These are phyloP conservation scores for Plutomurus gul DNA, from an alignment of 1,140 invertebrate genomes.

Conservation along the genomic window DNA sequence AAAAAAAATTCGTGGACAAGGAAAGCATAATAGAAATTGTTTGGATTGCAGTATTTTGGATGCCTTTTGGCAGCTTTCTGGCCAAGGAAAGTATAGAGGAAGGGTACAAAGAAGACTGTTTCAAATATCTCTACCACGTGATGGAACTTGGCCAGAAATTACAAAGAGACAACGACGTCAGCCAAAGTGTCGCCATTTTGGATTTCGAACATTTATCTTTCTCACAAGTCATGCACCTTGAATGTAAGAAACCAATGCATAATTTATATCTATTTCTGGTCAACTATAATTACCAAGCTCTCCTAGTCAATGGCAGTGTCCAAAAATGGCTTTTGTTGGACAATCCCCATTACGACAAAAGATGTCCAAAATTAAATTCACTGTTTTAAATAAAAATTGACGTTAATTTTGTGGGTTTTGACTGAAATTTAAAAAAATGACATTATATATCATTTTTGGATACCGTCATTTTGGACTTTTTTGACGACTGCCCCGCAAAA, in stretches of 20 bases:
- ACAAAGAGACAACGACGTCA: neutral
- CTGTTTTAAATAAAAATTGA: no score
- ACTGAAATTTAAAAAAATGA: no score
- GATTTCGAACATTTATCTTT: neutral
- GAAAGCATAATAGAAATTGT: neutral
- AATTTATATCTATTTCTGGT: neutral
- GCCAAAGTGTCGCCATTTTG: neutral
- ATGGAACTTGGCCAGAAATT: neutral
- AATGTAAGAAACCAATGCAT: conserved; percentile 5
- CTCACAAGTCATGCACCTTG: neutral
- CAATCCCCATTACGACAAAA: no score
- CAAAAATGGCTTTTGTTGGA: no score
- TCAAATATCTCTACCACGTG: conserved; percentile 6
- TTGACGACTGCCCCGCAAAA: no score
- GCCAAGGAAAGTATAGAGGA: neutral
- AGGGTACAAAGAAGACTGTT: conserved; percentile 1
- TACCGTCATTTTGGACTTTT: no score
- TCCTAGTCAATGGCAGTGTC: no score
- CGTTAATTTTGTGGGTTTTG: neutral
- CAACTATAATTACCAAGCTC: neutral
- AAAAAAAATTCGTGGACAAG: neutral
- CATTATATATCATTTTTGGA: no score
- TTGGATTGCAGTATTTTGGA: neutral
- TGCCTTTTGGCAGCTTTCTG: neutral
- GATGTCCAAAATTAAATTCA: no score